Evolutionary conservation across 1,140 invertebrate genomes (phyloP).

Genomic region (Latrodectus geometricus): DNA sequence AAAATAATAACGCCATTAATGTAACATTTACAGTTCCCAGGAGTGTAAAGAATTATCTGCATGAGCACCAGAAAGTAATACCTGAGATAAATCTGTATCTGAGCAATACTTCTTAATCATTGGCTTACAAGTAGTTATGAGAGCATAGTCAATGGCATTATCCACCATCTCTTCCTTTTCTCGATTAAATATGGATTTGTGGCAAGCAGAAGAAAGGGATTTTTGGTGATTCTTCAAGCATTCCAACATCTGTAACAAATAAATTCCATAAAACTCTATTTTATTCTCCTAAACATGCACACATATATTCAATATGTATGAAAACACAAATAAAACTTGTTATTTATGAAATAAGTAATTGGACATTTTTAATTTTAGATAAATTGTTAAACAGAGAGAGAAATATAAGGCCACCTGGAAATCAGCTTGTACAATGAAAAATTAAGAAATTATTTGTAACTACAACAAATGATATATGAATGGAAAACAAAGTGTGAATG

Average conservation of each 20-base stretch:
- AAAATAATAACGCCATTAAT: no score
- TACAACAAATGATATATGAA: no score
- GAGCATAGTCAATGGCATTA: conserved; percentile 85
- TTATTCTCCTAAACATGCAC: neutral
- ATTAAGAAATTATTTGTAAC: no score
- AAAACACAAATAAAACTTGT: neutral
- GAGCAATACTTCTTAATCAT: conserved; percentile 87
- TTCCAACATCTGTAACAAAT: conserved; percentile 79
- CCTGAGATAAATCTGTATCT: conserved; percentile 76
- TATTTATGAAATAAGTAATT: neutral
- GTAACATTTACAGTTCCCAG: no score
- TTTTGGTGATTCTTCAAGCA: conserved; percentile 82
- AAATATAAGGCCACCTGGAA: no score
- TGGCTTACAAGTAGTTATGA: conserved; percentile 83
- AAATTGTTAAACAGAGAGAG: no score
- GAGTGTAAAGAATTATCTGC: no score
- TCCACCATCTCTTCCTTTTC: conserved; percentile 87
- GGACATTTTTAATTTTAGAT: no score
- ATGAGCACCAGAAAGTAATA: conserved; percentile 64
- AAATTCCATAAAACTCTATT: neutral
- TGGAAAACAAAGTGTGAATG: no score
- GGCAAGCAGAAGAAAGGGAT: conserved; percentile 79
- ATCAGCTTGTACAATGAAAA: no score
- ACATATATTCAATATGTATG: neutral
- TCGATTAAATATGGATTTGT: conserved; percentile 83